phyloP scores from a whole-genome alignment of 2,888 invertebrate species.

The Eristalinus aeneus region DNA sequence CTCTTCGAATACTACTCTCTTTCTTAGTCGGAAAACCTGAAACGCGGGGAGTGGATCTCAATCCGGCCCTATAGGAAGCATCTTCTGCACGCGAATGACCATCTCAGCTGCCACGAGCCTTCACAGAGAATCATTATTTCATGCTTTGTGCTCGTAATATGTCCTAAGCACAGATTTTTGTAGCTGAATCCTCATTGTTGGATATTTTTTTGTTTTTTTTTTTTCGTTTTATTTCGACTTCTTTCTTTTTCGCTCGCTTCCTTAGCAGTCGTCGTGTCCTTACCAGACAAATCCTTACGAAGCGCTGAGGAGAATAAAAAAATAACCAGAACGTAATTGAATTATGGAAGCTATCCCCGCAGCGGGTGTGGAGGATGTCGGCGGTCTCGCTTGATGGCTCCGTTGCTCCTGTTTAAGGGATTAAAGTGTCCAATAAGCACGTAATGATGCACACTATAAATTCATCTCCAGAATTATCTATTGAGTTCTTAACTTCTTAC shows the following conservation, averaged over 20 bases:
- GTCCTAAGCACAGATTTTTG: constrained; percentile 31
- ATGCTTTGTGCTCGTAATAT: constrained; percentile 30
- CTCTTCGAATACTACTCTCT: neutral
- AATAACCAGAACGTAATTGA: constrained; percentile 31
- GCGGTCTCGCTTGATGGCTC: neutral
- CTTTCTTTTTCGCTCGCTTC: neutral
- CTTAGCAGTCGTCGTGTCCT: constrained; percentile 14
- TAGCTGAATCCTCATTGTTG: constrained; percentile 9
- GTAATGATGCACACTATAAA: constrained; percentile 49
- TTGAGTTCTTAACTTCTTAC: constrained; percentile 32
- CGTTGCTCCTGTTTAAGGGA: constrained; percentile 29
- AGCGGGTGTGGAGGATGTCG: neutral
- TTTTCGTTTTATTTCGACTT: neutral
- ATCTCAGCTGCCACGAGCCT: constrained; percentile 18
- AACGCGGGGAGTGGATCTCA: neutral
- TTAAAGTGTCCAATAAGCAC: constrained; percentile 60
- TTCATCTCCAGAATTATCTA: constrained; percentile 40
- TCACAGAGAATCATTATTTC: constrained; percentile 41
- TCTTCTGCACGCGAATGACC: constrained; percentile 5
- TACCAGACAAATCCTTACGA: neutral
- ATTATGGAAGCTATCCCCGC: constrained; percentile 42
- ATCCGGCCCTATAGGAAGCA: neutral
- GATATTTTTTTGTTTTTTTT: neutral
- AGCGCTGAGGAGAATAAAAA: neutral
- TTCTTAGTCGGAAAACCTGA: neutral